Evolutionary conservation across 2,888 invertebrate species (phyloP).

Genomic region (Drosophila mercatorum): DNA sequence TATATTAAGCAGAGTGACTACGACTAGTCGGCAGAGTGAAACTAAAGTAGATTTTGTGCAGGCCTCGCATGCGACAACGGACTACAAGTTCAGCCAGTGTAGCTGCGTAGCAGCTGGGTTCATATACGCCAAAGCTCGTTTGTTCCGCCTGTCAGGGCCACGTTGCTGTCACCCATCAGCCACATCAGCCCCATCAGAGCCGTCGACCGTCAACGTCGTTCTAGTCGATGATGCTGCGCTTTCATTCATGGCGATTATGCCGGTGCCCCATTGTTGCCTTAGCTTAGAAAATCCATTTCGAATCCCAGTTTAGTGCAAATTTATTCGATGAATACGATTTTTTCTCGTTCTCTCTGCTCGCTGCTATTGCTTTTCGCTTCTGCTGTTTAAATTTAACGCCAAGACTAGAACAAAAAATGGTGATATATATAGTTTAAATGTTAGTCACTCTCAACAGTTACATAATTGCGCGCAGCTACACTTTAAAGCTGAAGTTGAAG

Average conservation of each 20-base stretch:
- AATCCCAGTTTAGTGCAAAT: conserved; percentile 81
- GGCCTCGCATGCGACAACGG: conserved; percentile 5
- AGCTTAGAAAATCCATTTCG: conserved; percentile 74
- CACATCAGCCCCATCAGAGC: conserved; percentile 26
- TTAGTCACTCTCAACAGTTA: conserved; percentile 39
- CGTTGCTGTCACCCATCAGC: conserved; percentile 64
- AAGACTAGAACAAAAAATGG: conserved; percentile 24
- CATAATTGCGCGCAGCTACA: conserved; percentile 63
- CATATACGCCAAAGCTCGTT: conserved; percentile 67
- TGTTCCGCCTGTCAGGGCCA: conserved; percentile 73
- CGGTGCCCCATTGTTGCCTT: conserved; percentile 68
- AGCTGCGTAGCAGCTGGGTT: conserved; percentile 39
- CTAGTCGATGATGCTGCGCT: conserved; percentile 74
- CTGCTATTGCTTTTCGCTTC: conserved; percentile 40
- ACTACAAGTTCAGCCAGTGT: conserved; percentile 15
- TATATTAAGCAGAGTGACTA: conserved; percentile 56
- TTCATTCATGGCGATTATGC: conserved; percentile 78
- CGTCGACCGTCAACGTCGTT: conserved; percentile 20
- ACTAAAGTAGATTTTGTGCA: conserved; percentile 39
- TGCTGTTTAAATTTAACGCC: conserved; percentile 72
- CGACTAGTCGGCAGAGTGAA: conserved; percentile 19
- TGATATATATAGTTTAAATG: conserved; percentile 13
- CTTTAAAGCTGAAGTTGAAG: conserved; percentile 46
- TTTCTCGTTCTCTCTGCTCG: conserved; percentile 2
- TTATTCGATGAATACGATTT: conserved; percentile 67